A percentile compares a stretch with the other conserved stretches of the same genome.
These are phyloP conservation scores for Sus scrofa DNA, from an alignment of 2,113 vertebrate species.

Conservation along the genomic window DNA sequence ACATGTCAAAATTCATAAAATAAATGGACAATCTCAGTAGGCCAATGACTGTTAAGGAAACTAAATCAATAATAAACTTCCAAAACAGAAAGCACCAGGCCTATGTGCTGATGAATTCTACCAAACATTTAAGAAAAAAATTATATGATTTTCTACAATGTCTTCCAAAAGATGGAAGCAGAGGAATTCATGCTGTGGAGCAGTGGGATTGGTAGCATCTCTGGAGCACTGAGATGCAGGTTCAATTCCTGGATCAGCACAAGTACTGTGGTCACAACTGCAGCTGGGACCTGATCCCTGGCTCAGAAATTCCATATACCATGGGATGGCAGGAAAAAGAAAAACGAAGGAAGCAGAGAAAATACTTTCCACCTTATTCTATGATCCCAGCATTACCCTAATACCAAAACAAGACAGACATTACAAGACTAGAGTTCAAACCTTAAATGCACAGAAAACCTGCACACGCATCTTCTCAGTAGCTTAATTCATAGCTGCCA, in stretches of 20 bases:
- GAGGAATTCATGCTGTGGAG: too few species aligned
- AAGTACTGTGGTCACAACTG: too few species aligned
- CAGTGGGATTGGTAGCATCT: too few species aligned
- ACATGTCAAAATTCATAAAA: neutral
- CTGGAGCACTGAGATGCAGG: too few species aligned
- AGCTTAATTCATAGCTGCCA: neutral
- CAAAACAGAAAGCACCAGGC: neutral
- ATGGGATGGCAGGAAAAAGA: too few species aligned
- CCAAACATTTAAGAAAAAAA: neutral
- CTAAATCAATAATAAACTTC: neutral
- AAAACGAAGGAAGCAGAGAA: neutral
- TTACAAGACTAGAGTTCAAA: neutral
- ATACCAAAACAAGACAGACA: neutral
- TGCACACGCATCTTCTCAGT: neutral
- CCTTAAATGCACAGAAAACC: neutral
- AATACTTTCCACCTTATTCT: neutral
- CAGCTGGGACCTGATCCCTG: too few species aligned
- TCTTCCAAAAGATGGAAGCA: neutral
- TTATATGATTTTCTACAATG: neutral
- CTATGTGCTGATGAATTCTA: neutral
- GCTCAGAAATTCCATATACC: too few species aligned
- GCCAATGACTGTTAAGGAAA: neutral
- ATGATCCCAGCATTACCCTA: neutral
- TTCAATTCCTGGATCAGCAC: too few species aligned
- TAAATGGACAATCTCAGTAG: neutral